Conservation (phyloP, 1,140 invertebrate species). For the Brachionus calyciflorus region DNA sequence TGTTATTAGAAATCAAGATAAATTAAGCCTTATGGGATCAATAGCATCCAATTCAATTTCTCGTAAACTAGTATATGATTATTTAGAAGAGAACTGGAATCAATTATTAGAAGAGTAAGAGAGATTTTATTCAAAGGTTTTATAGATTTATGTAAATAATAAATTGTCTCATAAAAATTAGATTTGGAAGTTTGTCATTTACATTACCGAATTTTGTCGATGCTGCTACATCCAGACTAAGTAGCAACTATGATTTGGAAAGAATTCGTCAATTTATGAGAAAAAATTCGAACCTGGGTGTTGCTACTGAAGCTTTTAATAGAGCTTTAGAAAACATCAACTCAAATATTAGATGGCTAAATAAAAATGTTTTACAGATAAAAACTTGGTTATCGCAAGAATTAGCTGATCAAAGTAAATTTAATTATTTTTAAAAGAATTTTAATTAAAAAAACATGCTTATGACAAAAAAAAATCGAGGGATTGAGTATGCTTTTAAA, state of each 20-base stretch:
- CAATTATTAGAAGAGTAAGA: conserved; percentile 18
- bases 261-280: conserved; percentile 49
- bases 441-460: no score
- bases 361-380: conserved; percentile 71
- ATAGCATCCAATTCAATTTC: neutral
- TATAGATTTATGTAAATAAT: no score
- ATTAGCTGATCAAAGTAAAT: no score
- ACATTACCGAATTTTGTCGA: conserved; percentile 49
- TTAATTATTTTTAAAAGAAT: no score
- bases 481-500: no score
- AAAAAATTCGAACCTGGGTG: conserved; percentile 62
- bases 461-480: no score
- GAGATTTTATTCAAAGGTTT: no score
- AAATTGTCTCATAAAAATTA: no score
- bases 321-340: conserved; percentile 75
- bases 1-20: conserved; percentile 29
- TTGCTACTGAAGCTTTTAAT: conserved; percentile 67
- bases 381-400: conserved; percentile 68
- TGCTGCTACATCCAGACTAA: conserved; percentile 51
- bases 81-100: conserved; percentile 44
- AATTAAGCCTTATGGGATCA: neutral
- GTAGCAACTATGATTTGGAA: neutral
- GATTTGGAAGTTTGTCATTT: conserved; percentile 50
- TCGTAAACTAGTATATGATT: conserved; percentile 32
- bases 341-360: conserved; percentile 77